Evolutionary conservation across 2,113 vertebrate genomes (phyloP), one percentile per base, ranked within the genome.

Genomic region (Monopterus albus): DNA sequence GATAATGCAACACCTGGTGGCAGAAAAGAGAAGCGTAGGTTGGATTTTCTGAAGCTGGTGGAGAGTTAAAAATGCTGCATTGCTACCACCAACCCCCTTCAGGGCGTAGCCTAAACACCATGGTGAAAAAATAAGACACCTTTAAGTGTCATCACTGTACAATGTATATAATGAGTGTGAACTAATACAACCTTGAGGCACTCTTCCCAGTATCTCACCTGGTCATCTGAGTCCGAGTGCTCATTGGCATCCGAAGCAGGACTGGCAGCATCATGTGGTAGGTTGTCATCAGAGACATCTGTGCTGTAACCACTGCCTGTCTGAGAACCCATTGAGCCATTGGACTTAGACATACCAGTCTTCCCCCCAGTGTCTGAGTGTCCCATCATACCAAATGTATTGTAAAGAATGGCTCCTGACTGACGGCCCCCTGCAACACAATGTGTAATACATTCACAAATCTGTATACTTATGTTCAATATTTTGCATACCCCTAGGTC

Each of bases 261-360:
- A 86, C 95, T 96, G 46, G 92, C 81, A 5, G 92, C 81, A 12
- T 97, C 97, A 65, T 95, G 94, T 0, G 96, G 95, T 61, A 97
- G 93, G 81, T 98, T 96, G 85, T 98, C 97, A 1, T 99, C 96
- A 42, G 97, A 99, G 38, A 96, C 94, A 53, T 99, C 97, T 0
- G 98, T 99, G 88, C 98, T 99, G 70, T 99, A 99, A 52, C 98
- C 98, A 43, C 98, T 99, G 45, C 98, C 98, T 2, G 97, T 98
- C 56, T 98, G 97, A 56, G 98, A 99, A 82, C 97, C 96, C 2
- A 95, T 96, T 11, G 97, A 98, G 58, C 95, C 96, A 13, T 96
- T 98, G n/a, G 94, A 96, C 55, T 96, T 96, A 3, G 95, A 94
- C 59, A 93, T 75, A 28, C 96, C 96, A 5, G 91, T 92, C 52